phyloP scores from a whole-genome alignment of 2,888 invertebrate genomes.

The Romanomermis culicivorax region DNA sequence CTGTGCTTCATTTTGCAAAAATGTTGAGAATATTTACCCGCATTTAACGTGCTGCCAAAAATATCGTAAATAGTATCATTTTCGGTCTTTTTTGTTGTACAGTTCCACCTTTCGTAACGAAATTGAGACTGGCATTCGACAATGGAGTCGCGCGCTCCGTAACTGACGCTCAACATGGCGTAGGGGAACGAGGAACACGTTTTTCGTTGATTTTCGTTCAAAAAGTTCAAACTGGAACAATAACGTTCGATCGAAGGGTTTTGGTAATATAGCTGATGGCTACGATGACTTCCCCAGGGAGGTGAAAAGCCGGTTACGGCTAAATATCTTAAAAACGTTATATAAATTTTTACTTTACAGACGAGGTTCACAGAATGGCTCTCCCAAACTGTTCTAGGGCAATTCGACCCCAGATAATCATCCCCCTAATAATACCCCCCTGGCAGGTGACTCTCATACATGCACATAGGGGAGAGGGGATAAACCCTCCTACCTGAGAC shows the following conservation, averaged over 20 bases:
- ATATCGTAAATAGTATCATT: conserved; percentile 30
- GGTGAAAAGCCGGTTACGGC: not conserved
- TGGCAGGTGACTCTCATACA: too few species aligned
- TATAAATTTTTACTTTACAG: too few species aligned
- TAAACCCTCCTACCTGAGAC: too few species aligned
- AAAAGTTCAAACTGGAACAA: not conserved
- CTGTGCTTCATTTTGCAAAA: too few species aligned
- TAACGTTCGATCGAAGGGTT: not conserved
- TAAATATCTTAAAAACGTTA: conserved; percentile 1
- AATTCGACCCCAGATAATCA: too few species aligned
- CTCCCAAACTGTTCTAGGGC: too few species aligned
- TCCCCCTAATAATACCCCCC: too few species aligned
- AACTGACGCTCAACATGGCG: conserved; percentile 36
- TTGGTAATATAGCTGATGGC: not conserved
- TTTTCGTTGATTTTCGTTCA: conserved; percentile 27
- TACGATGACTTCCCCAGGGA: not conserved
- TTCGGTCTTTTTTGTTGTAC: conserved; percentile 29
- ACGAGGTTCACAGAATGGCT: too few species aligned
- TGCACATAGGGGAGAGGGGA: too few species aligned
- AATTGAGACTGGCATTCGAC: conserved; percentile 39
- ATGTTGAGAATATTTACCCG: too few species aligned
- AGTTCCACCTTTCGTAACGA: conserved; percentile 39
- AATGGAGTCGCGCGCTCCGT: conserved; percentile 37
- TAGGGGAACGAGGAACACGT: conserved; percentile 36
- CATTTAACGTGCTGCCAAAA: conserved; percentile 35